phyloP scores from a whole-genome alignment of 1,140 invertebrate genomes.

The Oncopodura yosiiana region DNA sequence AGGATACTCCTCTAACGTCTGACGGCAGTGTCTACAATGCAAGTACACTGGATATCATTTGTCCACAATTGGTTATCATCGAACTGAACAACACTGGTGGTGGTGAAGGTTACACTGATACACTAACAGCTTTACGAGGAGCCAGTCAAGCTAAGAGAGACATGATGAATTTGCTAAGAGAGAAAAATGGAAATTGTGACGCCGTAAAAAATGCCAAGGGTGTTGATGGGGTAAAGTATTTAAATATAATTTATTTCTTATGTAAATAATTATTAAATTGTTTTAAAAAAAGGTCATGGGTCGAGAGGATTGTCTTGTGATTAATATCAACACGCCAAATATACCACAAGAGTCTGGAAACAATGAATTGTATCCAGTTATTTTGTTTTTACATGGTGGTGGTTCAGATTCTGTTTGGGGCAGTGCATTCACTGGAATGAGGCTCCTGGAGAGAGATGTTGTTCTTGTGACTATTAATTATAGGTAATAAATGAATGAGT shows the following conservation, averaged over 20 bases:
- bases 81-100: not conserved
- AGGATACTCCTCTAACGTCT: not conserved
- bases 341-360: not conserved
- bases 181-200: not conserved
- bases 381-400: conserved; percentile 9
- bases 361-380: not conserved
- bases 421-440: not conserved
- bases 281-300: not conserved
- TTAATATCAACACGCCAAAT: conserved; percentile 8
- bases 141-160: not conserved
- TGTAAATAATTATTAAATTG: no score
- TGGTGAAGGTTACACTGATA: not conserved
- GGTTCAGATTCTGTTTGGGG: not conserved
- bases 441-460: not conserved
- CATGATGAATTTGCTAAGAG: not conserved
- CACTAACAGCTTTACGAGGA: not conserved
- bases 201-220: not conserved
- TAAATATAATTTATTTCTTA: no score
- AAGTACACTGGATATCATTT: not conserved
- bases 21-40: not conserved
- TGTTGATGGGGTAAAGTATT: no score
- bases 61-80: not conserved
- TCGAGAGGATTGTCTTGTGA: conserved; percentile 3
- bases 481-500: not conserved
- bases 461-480: conserved; percentile 13